Base-by-base conservation (phyloP, 2,113 vertebrate genomes). In the Oryzias celebensis region DNA sequence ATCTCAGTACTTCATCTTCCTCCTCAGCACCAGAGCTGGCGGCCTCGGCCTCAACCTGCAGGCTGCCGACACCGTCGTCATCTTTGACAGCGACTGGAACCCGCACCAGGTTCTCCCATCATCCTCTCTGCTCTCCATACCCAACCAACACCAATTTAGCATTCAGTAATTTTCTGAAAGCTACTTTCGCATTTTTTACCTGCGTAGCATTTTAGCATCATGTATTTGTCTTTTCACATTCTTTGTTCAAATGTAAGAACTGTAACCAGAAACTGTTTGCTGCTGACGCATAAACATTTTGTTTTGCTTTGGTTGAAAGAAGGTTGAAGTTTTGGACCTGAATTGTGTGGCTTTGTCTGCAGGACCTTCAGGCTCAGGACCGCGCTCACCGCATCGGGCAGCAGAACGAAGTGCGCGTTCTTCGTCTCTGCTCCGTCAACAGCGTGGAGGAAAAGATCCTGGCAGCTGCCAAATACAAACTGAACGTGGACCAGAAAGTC, bases 41-140 rank as follows among this genome's bases (percentile, higher is more conserved):
- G 97, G 97, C 0, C 90, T 99, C 4, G 96, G 97, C 0, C 92
- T 99, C 17, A 98, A 98, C 70, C 92, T 99, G 5, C 97, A 98
- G 90, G 95, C 96, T 0, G 97, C 97, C 0, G 97, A 99, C 82
- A 99, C 97, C 0, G 97, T 99, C 17, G 91, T 99, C 74, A 99
- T 99, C 83, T 99, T 97, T 0, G 97, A 98, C 91, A 98, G 95
- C 0, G 97, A 99, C 91, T 99, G 96, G 97, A 99, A 99, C 68
- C 97, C 97, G 0, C 96, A 98, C 84, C 97, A 98, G 96, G 97
- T 98, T 22, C 14, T 5, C 46, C 17, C 17, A 1, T 10, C 47
- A 12, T 7, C 7, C 2, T 10, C 0, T 23, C 36, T 13, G 36
- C 31, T 36, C 31, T 26, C 26, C 20, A 20, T 20, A 20, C 20